Evolutionary conservation across 2,113 vertebrate genomes (phyloP), one percentile per base, ranked within the genome.

Genomic region (Entosphenus tridentatus): DNA sequence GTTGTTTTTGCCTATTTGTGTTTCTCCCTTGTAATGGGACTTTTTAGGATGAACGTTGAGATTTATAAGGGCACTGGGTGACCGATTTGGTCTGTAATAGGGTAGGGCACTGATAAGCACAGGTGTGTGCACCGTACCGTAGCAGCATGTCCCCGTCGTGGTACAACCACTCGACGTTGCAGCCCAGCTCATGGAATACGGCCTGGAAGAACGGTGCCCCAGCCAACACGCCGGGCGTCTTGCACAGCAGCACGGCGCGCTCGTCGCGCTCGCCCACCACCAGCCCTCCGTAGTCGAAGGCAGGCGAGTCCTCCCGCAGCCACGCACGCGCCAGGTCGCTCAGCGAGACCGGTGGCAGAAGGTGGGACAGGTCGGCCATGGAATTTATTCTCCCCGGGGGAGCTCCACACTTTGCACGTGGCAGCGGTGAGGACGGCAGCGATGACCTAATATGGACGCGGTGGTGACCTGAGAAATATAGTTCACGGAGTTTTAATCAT

Each of bases 121-220:
- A 65, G 10, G 10, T 65, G 62, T 21, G 21, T n/a, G n/a, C n/a
- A 65, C 21, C 62, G n/a, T 3, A 65, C 62, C 8, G 62, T 65
- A 65, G 62, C 2, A 80, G 76, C 70, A 77, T 78, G 56, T 73
- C 69, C 8, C 85, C 86, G 56, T 89, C 85, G 0, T 73, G 75
- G 39, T 77, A 70, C 5, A 78, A 54, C 86, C 86, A 88, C 17
- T 82, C 77, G 68, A 88, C 84, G 1, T 74, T 77, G 74, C 86
- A 88, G 72, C 78, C 11, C 16, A 84, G 75, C 56, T 80, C 82
- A 2, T 76, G 71, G 72, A 87, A 87, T 72, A 88, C 75, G 0
- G 86, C 83, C 1, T 81, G 80, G 12, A 87, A 85, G 76, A 88
- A 89, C 3, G 85, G 83, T 16, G 76, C 74, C 14, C 86, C 86